Evolutionary conservation across 2,797 vertebrate species (phyloP).

Genomic region (Nannoperca obscura): DNA sequence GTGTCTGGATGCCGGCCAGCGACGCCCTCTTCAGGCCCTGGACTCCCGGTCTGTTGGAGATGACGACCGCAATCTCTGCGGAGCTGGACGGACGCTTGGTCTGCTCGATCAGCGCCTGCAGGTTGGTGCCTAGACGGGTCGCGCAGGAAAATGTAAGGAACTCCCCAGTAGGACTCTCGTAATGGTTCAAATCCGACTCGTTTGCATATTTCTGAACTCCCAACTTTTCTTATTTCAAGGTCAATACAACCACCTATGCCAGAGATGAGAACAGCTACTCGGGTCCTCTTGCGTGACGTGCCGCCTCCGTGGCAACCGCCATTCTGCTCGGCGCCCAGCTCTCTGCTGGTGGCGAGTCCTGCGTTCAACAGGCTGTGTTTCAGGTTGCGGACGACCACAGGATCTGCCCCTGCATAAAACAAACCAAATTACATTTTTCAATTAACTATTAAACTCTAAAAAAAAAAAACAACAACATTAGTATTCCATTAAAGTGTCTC

Average conservation of each 20-base stretch:
- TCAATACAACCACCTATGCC: constrained; percentile 88
- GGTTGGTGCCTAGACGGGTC: constrained; percentile 89
- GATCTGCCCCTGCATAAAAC: constrained; percentile 66
- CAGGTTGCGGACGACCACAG: constrained; percentile 83
- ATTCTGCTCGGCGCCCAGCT: constrained; percentile 18
- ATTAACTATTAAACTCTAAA: too few relatives aligned
- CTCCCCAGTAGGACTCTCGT: background rate
- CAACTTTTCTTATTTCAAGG: background rate
- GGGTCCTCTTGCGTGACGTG: constrained; percentile 75
- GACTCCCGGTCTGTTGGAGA: constrained; percentile 93
- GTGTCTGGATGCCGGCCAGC: constrained; percentile 91
- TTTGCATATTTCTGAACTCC: too few relatives aligned
- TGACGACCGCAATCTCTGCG: constrained; percentile 90
- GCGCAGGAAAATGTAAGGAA: background rate
- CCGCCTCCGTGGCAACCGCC: constrained; percentile 30
- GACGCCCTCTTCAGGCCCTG: constrained; percentile 92
- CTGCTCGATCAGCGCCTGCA: constrained; percentile 94
- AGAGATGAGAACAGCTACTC: constrained; percentile 95
- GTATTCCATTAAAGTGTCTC: background rate
- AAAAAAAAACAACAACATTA: too few relatives aligned
- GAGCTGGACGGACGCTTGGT: constrained; percentile 86
- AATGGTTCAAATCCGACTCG: too few relatives aligned
- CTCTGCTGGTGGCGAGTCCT: constrained; percentile 5
- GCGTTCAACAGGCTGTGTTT: constrained; percentile 71
- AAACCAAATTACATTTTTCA: background rate